A percentile compares a stretch with the other conserved stretches of the same genome.
Evolutionary conservation across 2,113 vertebrate genomes (phyloP).

Genomic region (Condylura cristata): DNA sequence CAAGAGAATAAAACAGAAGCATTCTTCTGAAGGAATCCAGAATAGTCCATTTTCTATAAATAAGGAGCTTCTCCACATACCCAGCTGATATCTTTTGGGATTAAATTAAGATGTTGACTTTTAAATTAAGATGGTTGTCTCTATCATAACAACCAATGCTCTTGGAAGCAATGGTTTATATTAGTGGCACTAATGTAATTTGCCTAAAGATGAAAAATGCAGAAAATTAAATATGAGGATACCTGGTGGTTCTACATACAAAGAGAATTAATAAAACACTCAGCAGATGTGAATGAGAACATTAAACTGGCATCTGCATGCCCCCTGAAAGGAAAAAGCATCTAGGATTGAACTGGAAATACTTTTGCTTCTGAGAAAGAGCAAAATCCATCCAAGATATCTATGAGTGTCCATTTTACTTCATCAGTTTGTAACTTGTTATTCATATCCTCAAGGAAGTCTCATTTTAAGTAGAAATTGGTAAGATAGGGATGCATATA

Average conservation of each 20-base stretch:
- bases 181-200: neutral
- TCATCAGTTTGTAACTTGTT: neutral
- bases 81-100: neutral
- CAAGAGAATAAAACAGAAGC: neutral
- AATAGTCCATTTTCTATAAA: neutral
- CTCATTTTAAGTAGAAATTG: neutral
- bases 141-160: neutral
- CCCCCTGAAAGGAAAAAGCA: neutral
- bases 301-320: neutral
- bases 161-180: too few species aligned
- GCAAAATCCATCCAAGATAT: neutral
- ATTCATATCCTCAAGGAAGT: neutral
- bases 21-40: neutral
- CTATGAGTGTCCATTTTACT: constrained; percentile 2
- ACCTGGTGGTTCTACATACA: neutral
- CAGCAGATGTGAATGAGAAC: neutral
- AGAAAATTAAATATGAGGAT: neutral
- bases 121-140: neutral
- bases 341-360: neutral
- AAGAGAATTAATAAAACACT: neutral
- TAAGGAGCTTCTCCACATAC: constrained; percentile 5
- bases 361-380: neutral
- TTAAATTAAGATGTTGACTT: neutral
- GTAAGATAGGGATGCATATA: neutral
- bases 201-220: neutral